These are phyloP conservation scores for Clunio marinus DNA, from an alignment of 2,888 invertebrate genomes.

Conservation along the genomic window DNA sequence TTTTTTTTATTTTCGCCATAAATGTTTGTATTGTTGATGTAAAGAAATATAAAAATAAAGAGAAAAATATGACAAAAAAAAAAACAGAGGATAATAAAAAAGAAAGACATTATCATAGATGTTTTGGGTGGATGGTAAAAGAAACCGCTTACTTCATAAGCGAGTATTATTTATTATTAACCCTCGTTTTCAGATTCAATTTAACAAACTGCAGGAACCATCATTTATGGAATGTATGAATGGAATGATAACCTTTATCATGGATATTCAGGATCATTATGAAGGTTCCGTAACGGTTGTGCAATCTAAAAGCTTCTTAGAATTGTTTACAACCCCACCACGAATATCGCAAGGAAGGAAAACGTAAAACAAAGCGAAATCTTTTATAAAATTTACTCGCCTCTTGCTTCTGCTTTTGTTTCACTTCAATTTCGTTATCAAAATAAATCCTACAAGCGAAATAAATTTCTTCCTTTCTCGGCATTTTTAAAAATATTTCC, in stretches of 20 bases:
- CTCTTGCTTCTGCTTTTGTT: slow-evolving; percentile 7
- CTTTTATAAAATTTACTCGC: background rate
- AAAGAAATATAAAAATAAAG: slow-evolving; percentile 30
- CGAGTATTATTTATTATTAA: background rate
- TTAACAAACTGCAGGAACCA: background rate
- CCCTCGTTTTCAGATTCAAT: slow-evolving; percentile 15
- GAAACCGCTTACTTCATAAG: background rate
- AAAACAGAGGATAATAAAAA: slow-evolving; percentile 24
- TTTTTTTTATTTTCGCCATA: slow-evolving; percentile 36
- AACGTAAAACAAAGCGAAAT: background rate
- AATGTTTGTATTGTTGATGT: slow-evolving; percentile 39
- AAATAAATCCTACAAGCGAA: slow-evolving; percentile 2
- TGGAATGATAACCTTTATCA: slow-evolving; percentile 20
- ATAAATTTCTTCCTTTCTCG: slow-evolving; percentile 6
- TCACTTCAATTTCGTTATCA: slow-evolving; percentile 18
- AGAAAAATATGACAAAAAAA: slow-evolving; percentile 24
- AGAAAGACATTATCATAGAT: slow-evolving; percentile 14
- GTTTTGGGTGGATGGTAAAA: background rate
- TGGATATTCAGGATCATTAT: background rate
- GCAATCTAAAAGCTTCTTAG: no score
- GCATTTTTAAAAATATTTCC: slow-evolving; percentile 6
- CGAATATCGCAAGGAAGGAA: no score
- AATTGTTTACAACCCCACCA: no score
- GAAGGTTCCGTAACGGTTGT: no score
- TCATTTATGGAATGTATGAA: no score